Conservation (phyloP, 2,113 vertebrate species). For the Alexandromys fortis region DNA sequence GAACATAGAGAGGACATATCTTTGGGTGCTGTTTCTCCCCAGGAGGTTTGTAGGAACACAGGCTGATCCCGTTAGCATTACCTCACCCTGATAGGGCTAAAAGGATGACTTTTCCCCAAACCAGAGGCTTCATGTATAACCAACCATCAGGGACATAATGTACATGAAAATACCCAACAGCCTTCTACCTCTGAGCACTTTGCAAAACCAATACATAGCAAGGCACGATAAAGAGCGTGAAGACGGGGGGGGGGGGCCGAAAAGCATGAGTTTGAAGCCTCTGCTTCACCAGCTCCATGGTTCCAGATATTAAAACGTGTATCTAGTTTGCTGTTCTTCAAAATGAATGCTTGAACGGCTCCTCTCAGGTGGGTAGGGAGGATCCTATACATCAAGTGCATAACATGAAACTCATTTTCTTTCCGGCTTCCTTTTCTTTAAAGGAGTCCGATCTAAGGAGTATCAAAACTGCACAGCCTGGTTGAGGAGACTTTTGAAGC, state of each 20-base stretch:
- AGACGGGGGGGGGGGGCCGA: fast-evolving
- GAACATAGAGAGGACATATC: neutral
- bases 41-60: neutral
- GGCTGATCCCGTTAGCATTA: neutral
- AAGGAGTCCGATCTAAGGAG: neutral
- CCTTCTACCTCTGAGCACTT: neutral
- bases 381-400: fast-evolving
- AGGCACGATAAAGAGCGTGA: neutral
- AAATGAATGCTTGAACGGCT: neutral
- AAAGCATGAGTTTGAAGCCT: fast-evolving
- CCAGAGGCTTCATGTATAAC: neutral
- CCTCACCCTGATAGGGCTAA: neutral
- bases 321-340: neutral
- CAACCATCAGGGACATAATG: neutral
- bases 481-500: neutral
- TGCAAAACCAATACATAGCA: neutral
- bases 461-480: neutral
- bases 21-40: neutral
- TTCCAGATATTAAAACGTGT: neutral
- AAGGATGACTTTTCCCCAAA: neutral
- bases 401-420: neutral
- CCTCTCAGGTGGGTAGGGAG: neutral
- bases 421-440: neutral
- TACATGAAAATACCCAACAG: neutral
- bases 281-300: fast-evolving